Evolutionary conservation across 2,797 vertebrate genomes (phyloP), one percentile per base, ranked within the genome.

Genomic region (Neoniphon sammara): DNA sequence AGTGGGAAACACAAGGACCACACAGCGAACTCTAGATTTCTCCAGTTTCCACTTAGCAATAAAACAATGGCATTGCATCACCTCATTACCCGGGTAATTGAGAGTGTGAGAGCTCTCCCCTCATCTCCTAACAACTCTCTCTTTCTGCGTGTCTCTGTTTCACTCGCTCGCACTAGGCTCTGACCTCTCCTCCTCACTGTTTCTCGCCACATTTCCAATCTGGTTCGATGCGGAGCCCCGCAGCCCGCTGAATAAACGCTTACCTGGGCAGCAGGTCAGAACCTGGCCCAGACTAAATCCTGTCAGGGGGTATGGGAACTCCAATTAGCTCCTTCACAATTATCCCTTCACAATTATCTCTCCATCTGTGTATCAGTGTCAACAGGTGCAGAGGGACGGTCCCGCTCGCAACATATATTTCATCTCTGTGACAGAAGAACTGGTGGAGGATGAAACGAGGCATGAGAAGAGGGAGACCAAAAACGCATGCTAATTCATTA

Each of bases 21-120:
- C 91, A 87, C 74, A n/a, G 85, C 54, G 81, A 89, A 91, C 88
- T 91, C 89, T 78, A 84, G 83, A 90, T 91, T 85, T 82, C 82
- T 84, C 78, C 80, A 74, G 87, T 90, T 89, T 89, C 81, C 89
- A 87, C 87, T 84, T 85, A 90, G 90, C 91, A 91, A 91, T 92
- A 92, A 92, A 93, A 93, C 91, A 93, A 93, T 88, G 89, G 88
- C 85, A 76, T 54, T 0, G 80, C 75, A 31, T 84, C 75, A 85
- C 88, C 91, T 92, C 92, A 93, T 93, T 93, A 91, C 89, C 87
- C 76, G 84, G 89, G 86, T 91, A 93, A 93, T 93, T 64, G 89
- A 92, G 91, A 90, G 85, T 92, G 88, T 85, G 85, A 91, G 87
- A 90, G 80, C 81, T 79, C 88, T 88, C 90, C 87, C 86, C 85